phyloP scores from a whole-genome alignment of 1,140 invertebrate species.

The Pygmarrhopalites habei region DNA sequence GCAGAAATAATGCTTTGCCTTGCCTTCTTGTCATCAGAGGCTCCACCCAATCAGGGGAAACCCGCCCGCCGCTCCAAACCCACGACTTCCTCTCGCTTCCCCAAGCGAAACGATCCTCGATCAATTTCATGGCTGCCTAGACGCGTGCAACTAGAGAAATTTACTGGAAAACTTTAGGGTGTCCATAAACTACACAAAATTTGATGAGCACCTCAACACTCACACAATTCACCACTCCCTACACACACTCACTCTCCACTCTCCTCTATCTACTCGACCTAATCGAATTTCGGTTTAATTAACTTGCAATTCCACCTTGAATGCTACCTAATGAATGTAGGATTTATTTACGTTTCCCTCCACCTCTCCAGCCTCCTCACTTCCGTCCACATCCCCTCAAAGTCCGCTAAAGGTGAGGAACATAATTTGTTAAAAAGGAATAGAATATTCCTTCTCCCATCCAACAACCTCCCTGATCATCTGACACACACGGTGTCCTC shows the following conservation, averaged over 20 bases:
- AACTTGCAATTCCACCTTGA: slow-evolving; percentile 24
- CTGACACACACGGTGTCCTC: too few relatives aligned
- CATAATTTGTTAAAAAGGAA: too few relatives aligned
- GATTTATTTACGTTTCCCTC: too few relatives aligned
- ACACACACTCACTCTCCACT: background rate
- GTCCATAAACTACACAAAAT: slow-evolving; percentile 31
- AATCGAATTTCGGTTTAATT: slow-evolving; percentile 39
- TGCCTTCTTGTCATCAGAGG: slow-evolving; percentile 32
- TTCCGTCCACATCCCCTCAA: too few relatives aligned
- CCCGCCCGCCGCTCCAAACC: too few relatives aligned
- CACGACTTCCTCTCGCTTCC: slow-evolving; percentile 21
- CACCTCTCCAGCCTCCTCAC: too few relatives aligned
- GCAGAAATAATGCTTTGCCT: slow-evolving; percentile 25
- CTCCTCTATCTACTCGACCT: background rate
- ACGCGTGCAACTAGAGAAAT: slow-evolving; percentile 34
- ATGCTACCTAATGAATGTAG: too few relatives aligned
- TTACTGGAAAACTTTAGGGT: slow-evolving; percentile 36
- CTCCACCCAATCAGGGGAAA: slow-evolving; percentile 8
- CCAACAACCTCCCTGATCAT: too few relatives aligned
- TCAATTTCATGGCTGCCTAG: slow-evolving; percentile 34
- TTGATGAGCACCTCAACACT: slow-evolving; percentile 29
- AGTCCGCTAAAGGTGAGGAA: too few relatives aligned
- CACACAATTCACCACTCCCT: background rate
- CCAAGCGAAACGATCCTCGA: slow-evolving; percentile 32
- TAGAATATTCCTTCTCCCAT: too few relatives aligned